Conservation (phyloP, 1,140 invertebrate species). For the Chlorops oryzae region DNA sequence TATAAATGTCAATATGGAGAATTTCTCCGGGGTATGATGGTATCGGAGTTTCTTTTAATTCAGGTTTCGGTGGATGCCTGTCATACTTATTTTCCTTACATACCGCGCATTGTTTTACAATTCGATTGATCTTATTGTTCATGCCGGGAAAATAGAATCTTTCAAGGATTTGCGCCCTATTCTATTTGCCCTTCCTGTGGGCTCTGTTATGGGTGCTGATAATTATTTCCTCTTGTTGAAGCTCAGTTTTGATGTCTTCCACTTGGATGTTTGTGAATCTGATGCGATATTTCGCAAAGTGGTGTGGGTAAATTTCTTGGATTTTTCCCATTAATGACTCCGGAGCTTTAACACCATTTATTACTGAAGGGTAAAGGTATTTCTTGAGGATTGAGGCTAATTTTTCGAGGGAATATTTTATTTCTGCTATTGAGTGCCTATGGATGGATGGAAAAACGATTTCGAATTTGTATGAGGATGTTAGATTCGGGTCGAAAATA, state of each 20-base stretch:
- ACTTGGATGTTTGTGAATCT: neutral
- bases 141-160: neutral
- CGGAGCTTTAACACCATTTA: conserved; percentile 4
- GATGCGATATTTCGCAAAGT: neutral
- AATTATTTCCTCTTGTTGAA: too few species aligned
- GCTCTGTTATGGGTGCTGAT: neutral
- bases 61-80: neutral
- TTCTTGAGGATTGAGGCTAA: conserved; percentile 1
- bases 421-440: conserved; percentile 2
- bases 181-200: neutral
- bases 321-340: conserved; percentile 6
- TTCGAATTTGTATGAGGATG: too few species aligned
- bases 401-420: neutral
- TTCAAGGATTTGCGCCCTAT: neutral
- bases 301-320: conserved; percentile 6
- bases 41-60: neutral
- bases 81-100: neutral
- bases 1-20: neutral
- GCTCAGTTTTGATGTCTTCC: too few species aligned
- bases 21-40: too few species aligned
- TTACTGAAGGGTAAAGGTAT: conserved; percentile 11
- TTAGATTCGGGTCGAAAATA: too few species aligned
- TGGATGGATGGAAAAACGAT: neutral
- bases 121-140: neutral
- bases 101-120: neutral